Evolutionary conservation across 2,888 invertebrate species (phyloP).

Genomic region (Teleiodes luculella): DNA sequence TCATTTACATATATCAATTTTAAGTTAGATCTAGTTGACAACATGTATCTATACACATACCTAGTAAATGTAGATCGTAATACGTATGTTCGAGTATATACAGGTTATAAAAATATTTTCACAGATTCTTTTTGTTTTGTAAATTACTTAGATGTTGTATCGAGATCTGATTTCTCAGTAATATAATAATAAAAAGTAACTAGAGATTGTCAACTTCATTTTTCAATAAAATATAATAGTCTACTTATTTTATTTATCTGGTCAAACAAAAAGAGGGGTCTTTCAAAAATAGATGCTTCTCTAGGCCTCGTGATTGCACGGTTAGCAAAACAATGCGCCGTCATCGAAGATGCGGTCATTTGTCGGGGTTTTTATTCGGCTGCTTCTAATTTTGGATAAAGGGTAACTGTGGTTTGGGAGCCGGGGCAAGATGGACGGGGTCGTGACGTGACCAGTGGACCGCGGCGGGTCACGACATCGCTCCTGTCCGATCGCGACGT

Average conservation of each 20-base stretch:
- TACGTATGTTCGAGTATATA: too few species aligned
- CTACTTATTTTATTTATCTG: neutral
- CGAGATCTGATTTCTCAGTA: too few species aligned
- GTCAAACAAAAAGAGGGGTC: conserved; percentile 10
- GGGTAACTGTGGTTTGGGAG: conserved; percentile 53
- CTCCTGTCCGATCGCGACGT: conserved; percentile 37
- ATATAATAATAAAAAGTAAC: neutral
- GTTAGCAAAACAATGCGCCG: conserved; percentile 43
- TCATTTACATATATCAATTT: too few species aligned
- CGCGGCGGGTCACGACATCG: conserved; percentile 60
- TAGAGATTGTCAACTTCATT: neutral
- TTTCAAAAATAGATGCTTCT: conserved; percentile 10
- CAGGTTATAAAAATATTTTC: too few species aligned
- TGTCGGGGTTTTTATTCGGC: conserved; percentile 28
- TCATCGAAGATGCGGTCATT: conserved; percentile 35
- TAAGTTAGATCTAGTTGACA: too few species aligned
- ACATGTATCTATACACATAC: too few species aligned
- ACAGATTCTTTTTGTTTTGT: too few species aligned
- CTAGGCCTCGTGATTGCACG: conserved; percentile 59
- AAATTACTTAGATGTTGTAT: too few species aligned
- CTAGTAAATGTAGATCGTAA: too few species aligned
- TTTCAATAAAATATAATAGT: too few species aligned
- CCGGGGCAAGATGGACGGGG: conserved; percentile 36
- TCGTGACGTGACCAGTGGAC: conserved; percentile 56
- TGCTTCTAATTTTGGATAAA: conserved; percentile 28